These are phyloP conservation scores for Festucalex cinctus DNA, from an alignment of 2,113 vertebrate species.

Conservation along the genomic window DNA sequence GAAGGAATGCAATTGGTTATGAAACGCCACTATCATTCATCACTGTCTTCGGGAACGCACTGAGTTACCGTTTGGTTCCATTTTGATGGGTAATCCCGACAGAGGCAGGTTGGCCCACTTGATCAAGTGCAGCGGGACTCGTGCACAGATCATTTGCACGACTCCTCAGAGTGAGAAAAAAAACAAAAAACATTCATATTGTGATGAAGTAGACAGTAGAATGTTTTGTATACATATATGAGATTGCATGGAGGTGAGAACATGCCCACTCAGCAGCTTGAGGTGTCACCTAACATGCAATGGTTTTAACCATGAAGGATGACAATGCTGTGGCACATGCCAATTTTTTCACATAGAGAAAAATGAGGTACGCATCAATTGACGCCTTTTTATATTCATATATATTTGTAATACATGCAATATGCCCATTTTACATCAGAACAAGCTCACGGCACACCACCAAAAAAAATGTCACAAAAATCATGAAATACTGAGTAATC, in stretches of 20 bases:
- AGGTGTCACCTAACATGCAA: conserved; percentile 62
- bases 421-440: too few relatives aligned
- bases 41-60: conserved; percentile 73
- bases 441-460: too few relatives aligned
- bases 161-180: conserved; percentile 40
- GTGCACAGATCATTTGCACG: conserved; percentile 62
- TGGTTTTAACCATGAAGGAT: conserved; percentile 74
- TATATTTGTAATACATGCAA: background rate
- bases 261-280: conserved; percentile 66
- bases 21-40: conserved; percentile 73
- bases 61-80: conserved; percentile 71
- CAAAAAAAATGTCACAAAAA: too few relatives aligned
- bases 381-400: background rate
- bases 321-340: conserved; percentile 47
- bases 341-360: too few relatives aligned
- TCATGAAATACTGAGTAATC: too few relatives aligned
- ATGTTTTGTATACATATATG: conserved; percentile 56
- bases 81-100: conserved; percentile 73
- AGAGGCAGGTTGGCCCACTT: conserved; percentile 66
- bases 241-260: conserved; percentile 61
- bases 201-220: conserved; percentile 65
- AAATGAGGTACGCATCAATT: conserved; percentile 32
- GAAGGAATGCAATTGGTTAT: conserved; percentile 60
- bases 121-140: conserved; percentile 73
- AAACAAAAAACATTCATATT: conserved; percentile 63